Conservation (phyloP, 2,797 vertebrate species). For the Somateria mollissima region DNA sequence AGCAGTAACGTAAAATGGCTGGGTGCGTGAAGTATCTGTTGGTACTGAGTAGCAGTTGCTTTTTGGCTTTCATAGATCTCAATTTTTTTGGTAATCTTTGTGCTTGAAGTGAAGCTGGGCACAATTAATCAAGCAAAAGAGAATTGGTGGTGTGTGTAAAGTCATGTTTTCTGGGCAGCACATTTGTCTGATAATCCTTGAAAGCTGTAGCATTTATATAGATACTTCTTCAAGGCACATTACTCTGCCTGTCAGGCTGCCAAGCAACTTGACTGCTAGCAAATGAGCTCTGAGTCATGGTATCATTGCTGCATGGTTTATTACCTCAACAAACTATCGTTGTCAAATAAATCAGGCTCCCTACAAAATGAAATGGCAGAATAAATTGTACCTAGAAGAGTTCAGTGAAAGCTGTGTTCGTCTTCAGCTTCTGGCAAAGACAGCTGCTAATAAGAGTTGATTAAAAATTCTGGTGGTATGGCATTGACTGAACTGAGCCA, state of each 20-base stretch:
- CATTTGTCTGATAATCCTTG: conserved; percentile 22
- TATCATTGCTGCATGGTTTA: conserved; percentile 60
- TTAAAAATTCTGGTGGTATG: conserved; percentile 22
- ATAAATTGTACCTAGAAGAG: conserved; percentile 55
- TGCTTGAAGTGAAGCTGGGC: neutral
- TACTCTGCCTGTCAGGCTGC: conserved; percentile 58
- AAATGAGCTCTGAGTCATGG: conserved; percentile 68
- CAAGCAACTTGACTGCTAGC: conserved; percentile 55
- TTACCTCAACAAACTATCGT: conserved; percentile 66
- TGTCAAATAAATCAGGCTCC: conserved; percentile 64
- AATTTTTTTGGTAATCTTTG: neutral
- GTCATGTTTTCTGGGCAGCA: neutral
- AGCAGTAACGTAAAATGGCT: neutral
- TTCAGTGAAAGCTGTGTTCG: conserved; percentile 17
- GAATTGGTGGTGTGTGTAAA: neutral
- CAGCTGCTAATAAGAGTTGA: neutral
- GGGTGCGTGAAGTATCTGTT: neutral
- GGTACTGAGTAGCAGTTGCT: neutral
- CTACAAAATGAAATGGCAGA: conserved; percentile 61
- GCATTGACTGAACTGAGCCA: neutral
- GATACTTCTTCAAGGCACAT: conserved; percentile 32
- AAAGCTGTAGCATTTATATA: conserved; percentile 15
- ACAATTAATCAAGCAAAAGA: neutral
- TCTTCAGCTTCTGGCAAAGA: conserved; percentile 37
- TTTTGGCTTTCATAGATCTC: neutral